Conservation (phyloP, 2,888 invertebrate genomes). For the Tribolium freemani region DNA sequence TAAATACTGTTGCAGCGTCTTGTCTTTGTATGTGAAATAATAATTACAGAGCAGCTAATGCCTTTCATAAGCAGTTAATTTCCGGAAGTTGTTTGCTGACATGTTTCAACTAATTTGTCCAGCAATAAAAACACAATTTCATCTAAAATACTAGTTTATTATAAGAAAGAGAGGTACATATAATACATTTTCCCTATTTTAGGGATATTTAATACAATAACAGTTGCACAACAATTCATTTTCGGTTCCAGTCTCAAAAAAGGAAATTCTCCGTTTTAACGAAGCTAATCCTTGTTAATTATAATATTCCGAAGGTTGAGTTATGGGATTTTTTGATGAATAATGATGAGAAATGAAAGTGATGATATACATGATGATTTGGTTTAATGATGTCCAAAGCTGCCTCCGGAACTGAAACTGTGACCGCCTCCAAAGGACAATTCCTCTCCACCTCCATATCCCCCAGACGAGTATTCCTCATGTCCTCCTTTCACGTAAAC, state of each 20-base stretch:
- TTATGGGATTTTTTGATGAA: neutral
- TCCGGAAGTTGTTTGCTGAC: neutral
- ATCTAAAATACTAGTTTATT: neutral
- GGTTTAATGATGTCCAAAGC: slow-evolving; percentile 8
- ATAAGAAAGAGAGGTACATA: neutral
- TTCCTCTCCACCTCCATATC: neutral
- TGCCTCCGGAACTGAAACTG: neutral
- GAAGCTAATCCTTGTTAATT: neutral
- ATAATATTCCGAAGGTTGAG: neutral
- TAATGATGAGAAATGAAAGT: neutral
- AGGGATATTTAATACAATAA: neutral
- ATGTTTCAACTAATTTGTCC: neutral
- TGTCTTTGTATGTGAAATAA: neutral
- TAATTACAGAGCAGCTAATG: neutral
- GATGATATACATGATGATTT: neutral
- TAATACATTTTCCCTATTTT: neutral
- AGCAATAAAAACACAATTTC: neutral
- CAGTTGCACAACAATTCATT: slow-evolving; percentile 11
- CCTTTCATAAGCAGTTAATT: neutral
- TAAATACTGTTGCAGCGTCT: neutral
- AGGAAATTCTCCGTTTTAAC: neutral
- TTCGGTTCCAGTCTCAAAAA: slow-evolving; percentile 6
- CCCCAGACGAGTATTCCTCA: slow-evolving; percentile 25
- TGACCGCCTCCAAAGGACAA: neutral
- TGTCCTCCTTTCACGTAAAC: slow-evolving; percentile 59